Base-by-base conservation (phyloP, 2,797 vertebrate genomes). In the Erpetoichthys calabaricus region DNA sequence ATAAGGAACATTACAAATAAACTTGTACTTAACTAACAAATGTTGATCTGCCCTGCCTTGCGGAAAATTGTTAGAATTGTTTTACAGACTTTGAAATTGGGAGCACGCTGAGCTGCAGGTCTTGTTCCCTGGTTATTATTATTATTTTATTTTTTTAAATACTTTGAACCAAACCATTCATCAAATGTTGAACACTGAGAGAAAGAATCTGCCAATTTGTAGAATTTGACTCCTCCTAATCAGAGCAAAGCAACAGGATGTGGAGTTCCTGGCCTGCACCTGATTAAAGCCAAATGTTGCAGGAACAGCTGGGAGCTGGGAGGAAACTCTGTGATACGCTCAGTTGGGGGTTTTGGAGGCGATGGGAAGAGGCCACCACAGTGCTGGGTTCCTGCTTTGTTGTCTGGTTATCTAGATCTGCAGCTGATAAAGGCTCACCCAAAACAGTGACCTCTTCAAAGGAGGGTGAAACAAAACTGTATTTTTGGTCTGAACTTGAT, bases 201-300 rank as follows among this genome's bases (percentile, higher is more conserved):
- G 83, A 76, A 84, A 82, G 81, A 86, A 84, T 80, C 70, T 74
- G 81, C 78, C 76, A 80, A 83, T 86, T 82, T 85, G 88, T 82
- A 84, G 82, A 89, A 87, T 86, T 68, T 87, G 80, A 89, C 85
- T 87, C 78, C 84, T 89, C 84, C 82, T 91, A 91, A 94, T 92
- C 88, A 91, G 82, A 83, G 75, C 72, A 71, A 80, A 74, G 80
- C 80, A 82, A 77, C 85, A 92, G 90, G 91, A 92, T 91, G 86
- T 85, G 67, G 78, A 84, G 85, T 88, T 90, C 87, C 89, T 88
- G 89, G 81, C 80, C 83, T 85, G 73, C 74, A 89, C 85, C 85
- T 91, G 89, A 97, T 93, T 91, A 91, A 88, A 91, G 87, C 84
- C 89, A 91, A 92, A 91, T 85, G 83, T 81, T 71, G 64, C 73